Evolutionary conservation across 2,888 invertebrate species (phyloP), one percentile per base, ranked within the genome.

Genomic region (Lepidochitona cinerea): DNA sequence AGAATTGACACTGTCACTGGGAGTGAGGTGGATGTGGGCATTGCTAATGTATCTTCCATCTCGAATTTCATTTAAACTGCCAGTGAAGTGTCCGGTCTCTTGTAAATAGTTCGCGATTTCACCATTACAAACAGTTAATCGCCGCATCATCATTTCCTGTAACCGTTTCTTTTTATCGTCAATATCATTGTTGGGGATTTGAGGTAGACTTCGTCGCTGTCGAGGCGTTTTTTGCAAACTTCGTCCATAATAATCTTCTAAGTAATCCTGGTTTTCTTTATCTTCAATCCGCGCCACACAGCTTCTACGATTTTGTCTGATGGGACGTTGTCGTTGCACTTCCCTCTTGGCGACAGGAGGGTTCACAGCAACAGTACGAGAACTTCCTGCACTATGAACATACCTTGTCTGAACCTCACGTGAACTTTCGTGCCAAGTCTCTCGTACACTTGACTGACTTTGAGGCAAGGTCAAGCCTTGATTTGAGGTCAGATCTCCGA

Each of bases 161-260:
- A 66, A 66, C 14, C 66, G 66, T 36, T 26, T 4, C 66, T 66
- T 66, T 36, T 66, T 66, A 33, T 66, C 66, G 37, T 66, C 66
- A 36, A 66, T 66, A 35, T 66, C 66, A 9, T 66, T 66, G 37
- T 37, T 66, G 3, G 66, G 66, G 1, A 66, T 66, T 26, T 66
- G 66, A 14, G 66, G 66, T 26, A 66, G 26, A 14, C 66, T 66
- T 26, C 66, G 35, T 66, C 66, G 35, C 29, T 66, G 66, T 18
- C 66, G 35, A 4, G 66, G 66, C 1, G 37, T 37, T 35, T 66
- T 66, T 37, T 66, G 66, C 29, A 66, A 35, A 36, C 37, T 66
- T 1, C 66, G 18, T 2, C 37, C 66, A 35, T 66, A 35, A 37
- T 36, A n/a, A 66, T 37, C 35, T 37, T 66, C 66, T n/a, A 37